Base-by-base conservation (phyloP, 2,113 vertebrate species). In the Pungitius pungitius region DNA sequence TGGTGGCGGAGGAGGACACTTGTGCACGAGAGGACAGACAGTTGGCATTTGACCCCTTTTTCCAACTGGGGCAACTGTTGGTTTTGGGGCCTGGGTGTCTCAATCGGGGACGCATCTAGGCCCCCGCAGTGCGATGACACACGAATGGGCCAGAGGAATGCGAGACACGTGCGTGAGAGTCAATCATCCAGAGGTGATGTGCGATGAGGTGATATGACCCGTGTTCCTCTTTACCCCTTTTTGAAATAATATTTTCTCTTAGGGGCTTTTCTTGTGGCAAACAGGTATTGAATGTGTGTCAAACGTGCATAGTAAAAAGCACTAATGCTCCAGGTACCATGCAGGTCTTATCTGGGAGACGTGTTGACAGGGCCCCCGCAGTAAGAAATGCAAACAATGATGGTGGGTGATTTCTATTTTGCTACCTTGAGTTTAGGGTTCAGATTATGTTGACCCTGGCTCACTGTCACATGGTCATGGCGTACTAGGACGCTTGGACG, bases 1-100 rank as follows among this genome's bases (percentile, higher is more conserved):
- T 43, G 42, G 42, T 43, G 42, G 13, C 17, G 14, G 70, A 3
- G 68, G 57, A 77, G 73, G 83, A 81, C 69, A 37, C 70, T 60
- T 14, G 6, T 8, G 7, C 27, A 10, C 43, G 52, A 55, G 37
- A 59, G 69, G 70, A 54, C 75, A 58, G 35, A 12, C 52, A 3
- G 27, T 60, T 73, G 77, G 57, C 27, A 59, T 69, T 58, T 64
- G 11, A 10, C n/a, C 33, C 13, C 3, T 60, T 60, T 69, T 37
- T 43, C n/a, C 40, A 49, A 55, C 26, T n/a, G 22, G 14, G 49
- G 59, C 66, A 55, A 40, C 74, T 66, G 22, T 4, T 49, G 42
- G 35, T 33, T 42, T 33, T 8, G 30, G 20, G 24, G 24, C 30
- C 5, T 5, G 30, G 39, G 11, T 56, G 0, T 66, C 57, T 35